Conservation (phyloP, 2,888 invertebrate genomes). For the Griposia aprilina region DNA sequence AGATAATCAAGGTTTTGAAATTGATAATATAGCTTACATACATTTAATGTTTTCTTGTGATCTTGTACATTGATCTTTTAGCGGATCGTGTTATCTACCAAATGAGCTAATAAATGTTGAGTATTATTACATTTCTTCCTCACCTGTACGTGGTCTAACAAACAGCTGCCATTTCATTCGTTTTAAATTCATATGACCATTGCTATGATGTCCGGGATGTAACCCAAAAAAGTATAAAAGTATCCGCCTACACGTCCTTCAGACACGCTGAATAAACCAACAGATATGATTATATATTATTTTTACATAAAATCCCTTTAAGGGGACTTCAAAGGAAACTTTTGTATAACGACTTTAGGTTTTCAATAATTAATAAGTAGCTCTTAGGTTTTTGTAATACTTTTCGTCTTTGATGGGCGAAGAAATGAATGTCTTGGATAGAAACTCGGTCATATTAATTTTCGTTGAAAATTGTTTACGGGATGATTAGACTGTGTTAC, state of each 20-base stretch:
- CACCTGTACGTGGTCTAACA: neutral
- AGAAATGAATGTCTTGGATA: constrained; percentile 10
- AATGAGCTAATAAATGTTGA: neutral
- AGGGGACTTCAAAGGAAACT: constrained; percentile 43
- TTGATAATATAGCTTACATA: neutral
- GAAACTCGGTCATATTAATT: constrained; percentile 7
- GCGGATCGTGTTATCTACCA: neutral
- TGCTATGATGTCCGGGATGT: neutral
- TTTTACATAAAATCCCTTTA: constrained; percentile 61
- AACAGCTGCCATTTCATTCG: neutral
- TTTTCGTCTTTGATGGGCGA: constrained; percentile 36
- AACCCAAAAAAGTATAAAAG: constrained; percentile 29
- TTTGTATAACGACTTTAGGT: constrained; percentile 43
- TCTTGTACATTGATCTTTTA: neutral
- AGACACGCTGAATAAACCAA: constrained; percentile 38
- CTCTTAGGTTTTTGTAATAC: constrained; percentile 44
- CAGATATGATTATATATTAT: constrained; percentile 43
- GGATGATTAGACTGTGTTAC: neutral
- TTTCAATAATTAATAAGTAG: constrained; percentile 50
- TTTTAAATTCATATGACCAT: constrained; percentile 4
- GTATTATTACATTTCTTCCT: neutral
- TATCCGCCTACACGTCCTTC: constrained; percentile 8
- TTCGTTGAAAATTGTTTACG: neutral
- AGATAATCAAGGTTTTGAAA: neutral
- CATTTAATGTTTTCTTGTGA: neutral